Evolutionary conservation across 2,113 vertebrate genomes (phyloP).

Genomic region (Pelecanus crispus): DNA sequence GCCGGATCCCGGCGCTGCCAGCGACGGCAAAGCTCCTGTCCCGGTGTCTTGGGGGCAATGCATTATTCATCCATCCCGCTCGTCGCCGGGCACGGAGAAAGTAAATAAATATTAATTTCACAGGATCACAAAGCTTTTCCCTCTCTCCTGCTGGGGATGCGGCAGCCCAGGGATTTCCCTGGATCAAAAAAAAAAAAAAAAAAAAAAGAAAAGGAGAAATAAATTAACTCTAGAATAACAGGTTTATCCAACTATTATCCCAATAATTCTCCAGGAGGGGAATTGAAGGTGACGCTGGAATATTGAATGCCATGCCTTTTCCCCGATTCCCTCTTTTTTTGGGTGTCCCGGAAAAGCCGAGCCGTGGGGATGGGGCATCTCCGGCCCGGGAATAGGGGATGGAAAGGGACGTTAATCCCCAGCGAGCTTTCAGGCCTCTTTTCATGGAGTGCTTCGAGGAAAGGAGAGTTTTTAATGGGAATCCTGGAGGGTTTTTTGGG

Average conservation of each 20-base stretch:
- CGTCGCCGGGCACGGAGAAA: not conserved
- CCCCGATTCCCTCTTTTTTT: not conserved
- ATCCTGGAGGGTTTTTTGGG: not conserved
- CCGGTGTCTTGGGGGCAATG: not conserved
- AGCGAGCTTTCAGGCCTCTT: not conserved
- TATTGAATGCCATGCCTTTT: not conserved
- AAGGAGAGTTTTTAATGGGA: not conserved
- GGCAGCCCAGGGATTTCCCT: not conserved
- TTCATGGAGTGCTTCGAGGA: not conserved
- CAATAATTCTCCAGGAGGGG: not conserved
- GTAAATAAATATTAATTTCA: slow-evolving; percentile 57
- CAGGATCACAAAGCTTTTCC: slow-evolving; percentile 10
- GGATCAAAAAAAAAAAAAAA: not conserved
- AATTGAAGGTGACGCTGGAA: not conserved
- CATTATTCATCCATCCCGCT: slow-evolving; percentile 23
- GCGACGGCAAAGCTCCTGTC: not conserved
- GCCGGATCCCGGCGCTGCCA: not conserved
- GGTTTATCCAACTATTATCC: not conserved
- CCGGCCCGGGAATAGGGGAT: rapidly evolving
- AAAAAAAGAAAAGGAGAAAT: not conserved
- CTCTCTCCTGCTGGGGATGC: not conserved
- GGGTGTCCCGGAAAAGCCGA: not conserved
- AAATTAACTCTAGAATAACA: not conserved
- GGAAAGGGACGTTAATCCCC: not conserved
- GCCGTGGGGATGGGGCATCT: not conserved